These are phyloP conservation scores for Mythimna ferrago DNA, from an alignment of 2,888 invertebrate genomes.

Conservation along the genomic window DNA sequence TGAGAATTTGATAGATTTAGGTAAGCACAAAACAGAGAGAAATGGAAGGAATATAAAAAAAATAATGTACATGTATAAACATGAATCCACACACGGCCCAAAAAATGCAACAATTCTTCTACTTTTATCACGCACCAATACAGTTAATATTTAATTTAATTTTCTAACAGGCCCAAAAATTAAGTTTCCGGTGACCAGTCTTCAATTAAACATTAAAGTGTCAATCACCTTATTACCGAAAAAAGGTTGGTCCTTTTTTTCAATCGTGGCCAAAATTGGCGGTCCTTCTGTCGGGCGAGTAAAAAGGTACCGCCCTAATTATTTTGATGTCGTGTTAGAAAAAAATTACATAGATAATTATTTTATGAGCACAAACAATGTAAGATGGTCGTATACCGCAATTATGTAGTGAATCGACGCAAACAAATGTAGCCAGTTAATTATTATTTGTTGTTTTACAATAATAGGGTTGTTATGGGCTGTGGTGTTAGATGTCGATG, in stretches of 20 bases:
- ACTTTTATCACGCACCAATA: constrained; percentile 27
- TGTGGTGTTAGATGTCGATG: constrained; percentile 37
- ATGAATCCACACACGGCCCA: too few relatives aligned
- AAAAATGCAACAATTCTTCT: not conserved
- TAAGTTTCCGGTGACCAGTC: constrained; percentile 70
- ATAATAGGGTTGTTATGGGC: constrained; percentile 70
- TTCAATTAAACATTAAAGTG: constrained; percentile 81
- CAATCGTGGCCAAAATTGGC: constrained; percentile 71
- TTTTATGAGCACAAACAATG: constrained; percentile 88
- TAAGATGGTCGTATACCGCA: constrained; percentile 79
- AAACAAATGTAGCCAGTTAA: constrained; percentile 84
- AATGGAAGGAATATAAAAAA: not conserved
- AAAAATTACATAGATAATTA: constrained; percentile 83
- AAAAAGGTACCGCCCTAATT: constrained; percentile 82
- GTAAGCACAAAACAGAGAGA: not conserved
- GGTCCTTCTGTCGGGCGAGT: constrained; percentile 66
- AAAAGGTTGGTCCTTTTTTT: constrained; percentile 78
- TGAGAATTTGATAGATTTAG: not conserved
- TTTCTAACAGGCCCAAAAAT: constrained; percentile 45
- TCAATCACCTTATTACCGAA: constrained; percentile 87
- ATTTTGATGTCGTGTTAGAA: constrained; percentile 66
- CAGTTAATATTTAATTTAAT: constrained; percentile 52
- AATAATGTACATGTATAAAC: constrained; percentile 21
- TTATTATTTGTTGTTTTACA: constrained; percentile 78
- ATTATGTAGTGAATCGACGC: constrained; percentile 84